A percentile compares a stretch with the other conserved stretches of the same genome.
Conservation (phyloP, 2,888 invertebrate genomes). For the Rhamnusium bicolor region DNA sequence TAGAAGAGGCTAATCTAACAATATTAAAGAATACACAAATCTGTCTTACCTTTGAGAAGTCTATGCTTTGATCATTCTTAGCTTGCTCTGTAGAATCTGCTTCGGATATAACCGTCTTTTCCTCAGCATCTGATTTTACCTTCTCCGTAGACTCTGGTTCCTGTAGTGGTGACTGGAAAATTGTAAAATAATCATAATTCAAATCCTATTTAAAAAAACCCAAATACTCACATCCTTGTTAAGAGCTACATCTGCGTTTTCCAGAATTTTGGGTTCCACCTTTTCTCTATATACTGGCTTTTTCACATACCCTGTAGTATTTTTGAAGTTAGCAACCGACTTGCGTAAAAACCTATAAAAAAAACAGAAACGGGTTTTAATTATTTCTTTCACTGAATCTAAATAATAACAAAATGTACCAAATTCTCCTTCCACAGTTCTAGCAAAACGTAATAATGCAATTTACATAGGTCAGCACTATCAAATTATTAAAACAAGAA, state of each 20-base stretch:
- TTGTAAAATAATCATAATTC: slow-evolving; percentile 17
- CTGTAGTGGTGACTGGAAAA: slow-evolving; percentile 46
- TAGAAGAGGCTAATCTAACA: too few relatives aligned
- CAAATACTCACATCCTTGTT: slow-evolving; percentile 34
- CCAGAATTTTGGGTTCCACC: slow-evolving; percentile 42
- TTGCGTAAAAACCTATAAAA: slow-evolving; percentile 84
- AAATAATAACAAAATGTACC: too few relatives aligned
- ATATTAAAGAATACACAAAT: too few relatives aligned
- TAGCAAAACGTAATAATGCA: too few relatives aligned
- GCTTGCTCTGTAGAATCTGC: slow-evolving; percentile 69
- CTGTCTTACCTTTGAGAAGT: slow-evolving; percentile 46
- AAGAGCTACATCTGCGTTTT: slow-evolving; percentile 39
- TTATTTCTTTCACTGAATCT: too few relatives aligned
- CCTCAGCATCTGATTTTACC: slow-evolving; percentile 56
- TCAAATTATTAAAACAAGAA: too few relatives aligned
- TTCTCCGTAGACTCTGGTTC: slow-evolving; percentile 52
- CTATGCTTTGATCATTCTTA: slow-evolving; percentile 52
- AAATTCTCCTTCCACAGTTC: too few relatives aligned
- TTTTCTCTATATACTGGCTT: slow-evolving; percentile 62
- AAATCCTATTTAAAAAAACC: too few relatives aligned
- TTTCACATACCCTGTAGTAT: slow-evolving; percentile 90
- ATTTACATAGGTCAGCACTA: too few relatives aligned
- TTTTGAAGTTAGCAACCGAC: slow-evolving; percentile 91
- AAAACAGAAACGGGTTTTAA: too few relatives aligned
- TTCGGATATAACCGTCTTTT: slow-evolving; percentile 69